A percentile compares a stretch with the other conserved stretches of the same genome.
These are phyloP conservation scores for Dissostichus mawsoni DNA, from an alignment of 2,113 vertebrate species.

Conservation along the genomic window DNA sequence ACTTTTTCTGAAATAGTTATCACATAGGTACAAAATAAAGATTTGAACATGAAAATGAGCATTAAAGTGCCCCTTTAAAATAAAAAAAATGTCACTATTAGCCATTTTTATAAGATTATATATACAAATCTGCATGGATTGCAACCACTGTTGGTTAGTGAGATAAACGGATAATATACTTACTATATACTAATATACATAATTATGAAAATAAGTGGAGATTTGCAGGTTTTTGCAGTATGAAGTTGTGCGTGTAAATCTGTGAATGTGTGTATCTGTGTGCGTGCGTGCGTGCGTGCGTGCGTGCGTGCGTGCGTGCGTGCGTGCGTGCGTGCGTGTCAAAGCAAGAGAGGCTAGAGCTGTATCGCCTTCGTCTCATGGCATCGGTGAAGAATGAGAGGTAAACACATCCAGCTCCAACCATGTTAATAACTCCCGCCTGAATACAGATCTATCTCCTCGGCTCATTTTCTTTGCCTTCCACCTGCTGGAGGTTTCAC, in stretches of 20 bases:
- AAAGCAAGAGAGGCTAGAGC: no score
- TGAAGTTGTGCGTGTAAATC: neutral
- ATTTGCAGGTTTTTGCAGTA: neutral
- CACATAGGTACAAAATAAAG: no score
- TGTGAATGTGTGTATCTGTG: neutral
- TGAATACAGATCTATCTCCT: constrained; percentile 5
- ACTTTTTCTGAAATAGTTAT: no score
- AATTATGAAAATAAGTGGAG: neutral
- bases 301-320: constrained; percentile 34
- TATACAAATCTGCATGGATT: no score
- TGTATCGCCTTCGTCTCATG: no score
- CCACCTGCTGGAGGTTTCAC: constrained; percentile 52
- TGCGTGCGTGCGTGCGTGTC: constrained; percentile 37
- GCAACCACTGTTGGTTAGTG: no score
- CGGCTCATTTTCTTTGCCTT: neutral
- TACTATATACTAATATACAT: no score
- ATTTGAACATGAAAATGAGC: no score
- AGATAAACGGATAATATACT: no score
- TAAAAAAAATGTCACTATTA: neutral
- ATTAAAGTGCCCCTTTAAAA: neutral
- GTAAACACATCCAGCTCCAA: constrained; percentile 19
- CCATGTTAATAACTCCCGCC: constrained; percentile 20
- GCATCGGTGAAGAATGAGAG: no score
- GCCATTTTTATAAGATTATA: neutral
- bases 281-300: constrained; percentile 23